phyloP scores from a whole-genome alignment of 92 coral and sea anemone species.

The Heliopora coerulea region DNA sequence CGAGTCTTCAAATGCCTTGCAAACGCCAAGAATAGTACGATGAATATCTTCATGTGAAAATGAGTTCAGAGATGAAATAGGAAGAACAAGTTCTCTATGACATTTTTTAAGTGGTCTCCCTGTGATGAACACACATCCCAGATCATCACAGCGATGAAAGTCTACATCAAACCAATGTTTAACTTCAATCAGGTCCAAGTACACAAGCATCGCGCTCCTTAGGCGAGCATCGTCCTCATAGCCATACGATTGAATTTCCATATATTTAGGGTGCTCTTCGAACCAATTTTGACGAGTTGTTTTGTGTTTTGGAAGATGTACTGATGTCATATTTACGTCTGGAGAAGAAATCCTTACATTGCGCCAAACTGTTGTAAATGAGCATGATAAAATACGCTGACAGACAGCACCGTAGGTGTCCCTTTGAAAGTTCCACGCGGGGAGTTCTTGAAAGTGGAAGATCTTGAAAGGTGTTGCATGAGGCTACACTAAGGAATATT shows the following conservation, averaged over 20 bases:
- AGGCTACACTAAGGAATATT: too few species aligned
- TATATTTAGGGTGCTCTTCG: slow-evolving; percentile 79
- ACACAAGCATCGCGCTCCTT: slow-evolving; percentile 80
- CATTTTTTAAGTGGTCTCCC: slow-evolving; percentile 89
- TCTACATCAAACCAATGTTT: slow-evolving; percentile 88
- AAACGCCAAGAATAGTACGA: slow-evolving; percentile 55
- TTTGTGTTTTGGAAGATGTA: neutral
- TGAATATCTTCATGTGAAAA: slow-evolving; percentile 62
- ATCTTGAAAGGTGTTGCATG: too few species aligned
- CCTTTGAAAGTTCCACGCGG: too few species aligned
- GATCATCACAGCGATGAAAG: slow-evolving; percentile 70
- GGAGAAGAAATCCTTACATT: neutral
- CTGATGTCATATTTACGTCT: neutral
- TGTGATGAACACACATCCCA: slow-evolving; percentile 69
- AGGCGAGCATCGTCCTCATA: slow-evolving; percentile 51
- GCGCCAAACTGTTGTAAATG: slow-evolving; percentile 24
- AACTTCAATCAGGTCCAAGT: slow-evolving; percentile 79
- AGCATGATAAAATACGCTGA: neutral
- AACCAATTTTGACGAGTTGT: slow-evolving; percentile 79
- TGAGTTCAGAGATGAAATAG: slow-evolving; percentile 59
- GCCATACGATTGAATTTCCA: slow-evolving; percentile 69
- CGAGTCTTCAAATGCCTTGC: slow-evolving; percentile 39
- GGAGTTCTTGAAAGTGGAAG: too few species aligned
- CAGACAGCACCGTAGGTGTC: neutral
- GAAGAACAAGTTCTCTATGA: slow-evolving; percentile 65